These are phyloP conservation scores for Drepana falcataria DNA, from an alignment of 2,888 invertebrate genomes.

Conservation along the genomic window DNA sequence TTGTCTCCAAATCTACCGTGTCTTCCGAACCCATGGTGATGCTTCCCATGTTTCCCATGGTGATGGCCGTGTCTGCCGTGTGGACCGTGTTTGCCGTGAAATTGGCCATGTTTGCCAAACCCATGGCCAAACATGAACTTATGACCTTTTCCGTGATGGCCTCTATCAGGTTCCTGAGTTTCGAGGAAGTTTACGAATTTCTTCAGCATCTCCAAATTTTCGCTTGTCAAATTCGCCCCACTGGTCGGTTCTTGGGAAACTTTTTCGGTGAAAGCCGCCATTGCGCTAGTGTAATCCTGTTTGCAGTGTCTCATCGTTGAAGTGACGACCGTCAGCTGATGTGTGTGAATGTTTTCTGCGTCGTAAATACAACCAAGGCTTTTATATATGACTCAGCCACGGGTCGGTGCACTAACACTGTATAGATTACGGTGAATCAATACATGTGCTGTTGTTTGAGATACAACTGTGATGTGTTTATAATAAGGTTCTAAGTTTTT, in stretches of 20 bases:
- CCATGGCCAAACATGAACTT: constrained; percentile 18
- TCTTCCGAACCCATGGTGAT: background rate
- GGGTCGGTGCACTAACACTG: background rate
- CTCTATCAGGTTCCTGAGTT: constrained; percentile 11
- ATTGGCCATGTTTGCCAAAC: constrained; percentile 21
- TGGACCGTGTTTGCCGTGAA: constrained; percentile 5
- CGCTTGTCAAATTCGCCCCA: constrained; percentile 10
- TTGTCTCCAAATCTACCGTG: background rate
- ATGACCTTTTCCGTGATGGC: constrained; percentile 14
- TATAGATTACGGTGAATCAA: background rate
- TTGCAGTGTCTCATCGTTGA: constrained; percentile 26
- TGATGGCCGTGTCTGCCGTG: background rate
- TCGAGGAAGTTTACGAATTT: constrained; percentile 28
- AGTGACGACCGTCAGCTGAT: constrained; percentile 17
- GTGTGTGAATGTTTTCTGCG: constrained; percentile 21
- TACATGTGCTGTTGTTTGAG: background rate
- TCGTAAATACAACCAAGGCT: constrained; percentile 6
- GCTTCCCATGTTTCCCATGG: background rate
- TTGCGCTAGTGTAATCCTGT: constrained; percentile 15
- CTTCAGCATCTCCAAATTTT: constrained; percentile 25
- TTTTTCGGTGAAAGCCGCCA: constrained; percentile 15
- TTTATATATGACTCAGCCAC: background rate
- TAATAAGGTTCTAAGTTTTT: background rate
- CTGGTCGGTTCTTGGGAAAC: constrained; percentile 9
- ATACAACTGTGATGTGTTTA: background rate